Base-by-base conservation (phyloP, 2,113 vertebrate species). In the Pseudopipra pipra region DNA sequence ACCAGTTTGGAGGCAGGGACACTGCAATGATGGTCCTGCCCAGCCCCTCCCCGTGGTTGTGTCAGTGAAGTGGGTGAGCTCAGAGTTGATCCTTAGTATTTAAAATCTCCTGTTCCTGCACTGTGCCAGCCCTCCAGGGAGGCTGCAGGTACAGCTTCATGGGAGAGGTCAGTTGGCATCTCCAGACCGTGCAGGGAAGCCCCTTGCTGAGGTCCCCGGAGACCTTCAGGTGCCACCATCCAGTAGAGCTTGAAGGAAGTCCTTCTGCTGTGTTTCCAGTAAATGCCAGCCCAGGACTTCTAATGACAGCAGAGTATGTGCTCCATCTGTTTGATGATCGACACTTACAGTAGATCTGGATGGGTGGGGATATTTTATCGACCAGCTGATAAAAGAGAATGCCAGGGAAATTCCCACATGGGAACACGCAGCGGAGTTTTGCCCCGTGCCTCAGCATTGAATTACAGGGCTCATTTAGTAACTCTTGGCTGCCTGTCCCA, bases 21-120 rank as follows among this genome's bases (percentile, higher is more conserved):
- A 35, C 30, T 1, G 0, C 8, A 5, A 0, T 3, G 17, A 6
- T 76, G 35, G 24, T 93, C 23, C 71, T 72, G 24, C n/a, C 39
- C n/a, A 52, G 5, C 62, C 76, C 37, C 56, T 66, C 14, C n/a
- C n/a, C 31, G 33, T 0, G 0, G 4, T 12, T 87, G 35, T 82
- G 52, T 12, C 1, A 0, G n/a, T 4, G 0, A 56, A 80, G 23
- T 33, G 24, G 14, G 4, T 56, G 59, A 89, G 63, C 73, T 92
- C 56, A 20, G 61, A 74, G 31, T 3, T 74, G 39, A 56, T 54
- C 17, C 15, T 37, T 8, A 1, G 8, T 12, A 4, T 80, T 77
- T 73, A 67, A 81, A 90, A 43, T 10, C 39, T 77, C 31, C 11
- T 51, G 0, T 41, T 67, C 30, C 67, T 75, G 43, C 71, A 14